These are phyloP conservation scores for Neoniphon sammara DNA, from an alignment of 2,797 vertebrate genomes.

Conservation along the genomic window DNA sequence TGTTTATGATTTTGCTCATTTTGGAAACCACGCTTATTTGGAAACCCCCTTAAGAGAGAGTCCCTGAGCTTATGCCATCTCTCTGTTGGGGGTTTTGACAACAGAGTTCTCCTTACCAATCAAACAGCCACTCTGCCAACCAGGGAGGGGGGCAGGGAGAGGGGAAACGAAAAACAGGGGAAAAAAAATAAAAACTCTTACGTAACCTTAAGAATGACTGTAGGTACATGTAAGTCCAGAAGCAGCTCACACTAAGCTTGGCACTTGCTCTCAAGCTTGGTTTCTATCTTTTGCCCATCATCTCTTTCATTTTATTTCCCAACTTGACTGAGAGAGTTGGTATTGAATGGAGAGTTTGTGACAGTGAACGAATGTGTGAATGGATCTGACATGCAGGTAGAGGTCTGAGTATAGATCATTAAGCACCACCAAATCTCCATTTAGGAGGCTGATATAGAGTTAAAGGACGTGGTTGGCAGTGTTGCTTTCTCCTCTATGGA, in stretches of 20 bases:
- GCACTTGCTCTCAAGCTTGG: slow-evolving; percentile 13
- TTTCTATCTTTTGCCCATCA: slow-evolving; percentile 18
- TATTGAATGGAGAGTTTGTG: slow-evolving; percentile 50
- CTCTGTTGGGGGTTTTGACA: not conserved
- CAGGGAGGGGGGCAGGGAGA: not conserved
- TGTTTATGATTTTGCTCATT: not conserved
- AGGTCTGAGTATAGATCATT: slow-evolving; percentile 23
- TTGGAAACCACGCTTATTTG: not conserved
- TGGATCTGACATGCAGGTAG: slow-evolving; percentile 42
- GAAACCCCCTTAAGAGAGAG: not conserved
- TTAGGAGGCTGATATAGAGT: slow-evolving; percentile 25
- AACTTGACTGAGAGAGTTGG: slow-evolving; percentile 32
- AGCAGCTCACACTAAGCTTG: not conserved
- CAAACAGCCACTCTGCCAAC: not conserved
- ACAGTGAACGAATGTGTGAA: slow-evolving; percentile 53
- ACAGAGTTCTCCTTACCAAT: not conserved
- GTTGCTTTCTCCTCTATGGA: not conserved
- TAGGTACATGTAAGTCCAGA: slow-evolving; percentile 7
- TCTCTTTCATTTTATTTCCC: slow-evolving; percentile 10
- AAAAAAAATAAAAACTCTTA: not conserved
- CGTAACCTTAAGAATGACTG: slow-evolving; percentile 5
- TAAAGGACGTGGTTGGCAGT: slow-evolving; percentile 22
- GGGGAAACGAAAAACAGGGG: too few relatives aligned
- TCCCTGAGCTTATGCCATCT: not conserved
- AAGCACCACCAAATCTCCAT: slow-evolving; percentile 38